Evolutionary conservation across 2,797 vertebrate genomes (phyloP), one percentile per base, ranked within the genome.

Genomic region (Clarias fuscus): DNA sequence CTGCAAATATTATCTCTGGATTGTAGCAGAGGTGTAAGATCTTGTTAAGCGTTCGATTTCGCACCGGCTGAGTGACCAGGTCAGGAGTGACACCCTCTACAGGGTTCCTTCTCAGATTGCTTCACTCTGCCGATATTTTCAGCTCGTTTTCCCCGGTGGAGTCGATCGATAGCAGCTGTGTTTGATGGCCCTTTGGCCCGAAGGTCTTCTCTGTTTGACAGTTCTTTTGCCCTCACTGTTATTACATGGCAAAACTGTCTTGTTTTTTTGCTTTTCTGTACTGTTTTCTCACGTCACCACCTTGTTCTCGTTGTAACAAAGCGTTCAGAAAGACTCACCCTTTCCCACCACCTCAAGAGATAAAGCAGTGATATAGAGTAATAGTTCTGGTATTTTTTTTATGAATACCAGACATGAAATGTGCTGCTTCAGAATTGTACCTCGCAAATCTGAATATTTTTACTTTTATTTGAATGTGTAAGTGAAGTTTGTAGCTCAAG

Each of bases 211-310:
- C 88, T 71, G 72, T 10, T 87, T 88, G 89, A 92, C 89, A 91
- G 93, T 58, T 75, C 85, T 88, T 92, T 92, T 88, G 87, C 92
- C 93, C 91, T 92, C 85, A 76, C 65, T 81, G 86, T 91, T 91
- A 92, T 93, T 93, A 92, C 91, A 88, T 15, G 15, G 89, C 89
- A 92, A 93, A 93, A 95, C 93, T 94, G 92, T 83, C 64, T 68
- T 22, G 40, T 62, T 64, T 75, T 86, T 64, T 90, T 90, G 93
- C 92, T 92, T 90, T 88, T 88, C 91, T 87, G 70, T 33, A 81
- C 84, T 30, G 1, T 76, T 88, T 90, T 83, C 71, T 64, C 68
- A 75, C 79, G 37, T 56, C 30, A 10, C 27, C 86, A 68, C 24
- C 58, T 84, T 15, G 67, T 71, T 71, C 27, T 70, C 27, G 33